These are phyloP conservation scores for Lutjanus erythropterus DNA, from an alignment of 2,113 vertebrate species.

Conservation along the genomic window DNA sequence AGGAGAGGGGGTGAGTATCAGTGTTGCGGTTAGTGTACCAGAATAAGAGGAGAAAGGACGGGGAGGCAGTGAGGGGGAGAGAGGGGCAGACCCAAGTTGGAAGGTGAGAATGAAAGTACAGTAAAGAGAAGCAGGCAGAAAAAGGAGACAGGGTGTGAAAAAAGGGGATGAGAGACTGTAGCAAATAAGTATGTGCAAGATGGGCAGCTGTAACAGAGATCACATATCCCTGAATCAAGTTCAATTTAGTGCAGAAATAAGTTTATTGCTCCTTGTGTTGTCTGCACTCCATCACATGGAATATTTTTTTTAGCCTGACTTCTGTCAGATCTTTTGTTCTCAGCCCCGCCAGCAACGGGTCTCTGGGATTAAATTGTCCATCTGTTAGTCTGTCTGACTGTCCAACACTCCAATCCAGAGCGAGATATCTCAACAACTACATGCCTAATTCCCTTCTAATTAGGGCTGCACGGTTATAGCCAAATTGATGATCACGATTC, in stretches of 20 bases:
- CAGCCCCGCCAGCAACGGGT: not conserved
- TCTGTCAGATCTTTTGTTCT: not conserved
- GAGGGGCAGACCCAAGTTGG: not conserved
- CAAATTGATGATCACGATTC: no score
- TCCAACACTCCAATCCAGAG: not conserved
- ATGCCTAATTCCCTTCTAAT: not conserved
- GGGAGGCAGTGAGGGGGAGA: not conserved
- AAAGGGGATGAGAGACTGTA: not conserved
- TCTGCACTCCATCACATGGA: not conserved
- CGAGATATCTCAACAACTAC: not conserved
- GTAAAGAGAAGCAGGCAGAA: not conserved
- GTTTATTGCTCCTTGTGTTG: not conserved
- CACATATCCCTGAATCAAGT: conserved; percentile 5
- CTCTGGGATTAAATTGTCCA: not conserved
- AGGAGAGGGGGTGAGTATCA: conserved; percentile 89
- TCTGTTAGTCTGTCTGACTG: not conserved
- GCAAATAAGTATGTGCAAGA: not conserved
- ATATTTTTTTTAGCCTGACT: not conserved
- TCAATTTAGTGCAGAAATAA: not conserved
- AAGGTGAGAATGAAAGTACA: conserved; percentile 4
- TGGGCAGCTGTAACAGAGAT: not conserved
- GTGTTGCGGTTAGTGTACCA: conserved; percentile 5
- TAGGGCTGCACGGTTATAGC: no score
- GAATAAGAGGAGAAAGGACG: not conserved
- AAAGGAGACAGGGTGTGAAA: not conserved